A percentile compares a stretch with the other conserved stretches of the same genome.
Evolutionary conservation across 37 sponge, comb jelly and placozoan genomes (phyloP).

Genomic region (Ephydatia muelleri): DNA sequence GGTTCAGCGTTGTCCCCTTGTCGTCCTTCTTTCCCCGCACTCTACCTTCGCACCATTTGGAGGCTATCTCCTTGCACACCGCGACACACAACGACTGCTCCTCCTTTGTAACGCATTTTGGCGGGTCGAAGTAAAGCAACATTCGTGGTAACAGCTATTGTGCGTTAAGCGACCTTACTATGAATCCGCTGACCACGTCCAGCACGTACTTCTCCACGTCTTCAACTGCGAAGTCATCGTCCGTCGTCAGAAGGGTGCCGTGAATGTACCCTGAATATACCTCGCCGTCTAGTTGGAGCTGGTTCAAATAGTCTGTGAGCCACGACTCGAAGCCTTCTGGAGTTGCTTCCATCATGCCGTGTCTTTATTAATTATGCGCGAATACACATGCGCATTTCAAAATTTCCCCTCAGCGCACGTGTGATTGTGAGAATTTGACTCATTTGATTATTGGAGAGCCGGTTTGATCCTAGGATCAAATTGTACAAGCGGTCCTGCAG

Average conservation of each 20-base stretch:
- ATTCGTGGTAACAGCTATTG: too few relatives aligned
- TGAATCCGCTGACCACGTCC: constrained; percentile 48
- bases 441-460: background rate
- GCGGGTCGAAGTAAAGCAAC: background rate
- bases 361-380: background rate
- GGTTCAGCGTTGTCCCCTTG: background rate
- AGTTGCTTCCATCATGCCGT: background rate
- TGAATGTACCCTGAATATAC: constrained; percentile 51
- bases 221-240: background rate
- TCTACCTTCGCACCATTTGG: background rate
- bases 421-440: background rate
- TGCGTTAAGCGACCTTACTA: constrained; percentile 25
- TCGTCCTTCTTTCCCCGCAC: background rate
- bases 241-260: constrained; percentile 35
- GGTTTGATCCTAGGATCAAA: background rate
- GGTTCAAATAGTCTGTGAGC: constrained; percentile 23
- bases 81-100: background rate
- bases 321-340: constrained; percentile 14
- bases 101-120: background rate
- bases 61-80: background rate
- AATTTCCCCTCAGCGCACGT: background rate
- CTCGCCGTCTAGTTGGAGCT: constrained; percentile 32
- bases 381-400: too few relatives aligned
- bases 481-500: too few relatives aligned
- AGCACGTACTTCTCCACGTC: constrained; percentile 27